Conservation (phyloP, 2,888 invertebrate genomes). For the Heliconius erato region DNA sequence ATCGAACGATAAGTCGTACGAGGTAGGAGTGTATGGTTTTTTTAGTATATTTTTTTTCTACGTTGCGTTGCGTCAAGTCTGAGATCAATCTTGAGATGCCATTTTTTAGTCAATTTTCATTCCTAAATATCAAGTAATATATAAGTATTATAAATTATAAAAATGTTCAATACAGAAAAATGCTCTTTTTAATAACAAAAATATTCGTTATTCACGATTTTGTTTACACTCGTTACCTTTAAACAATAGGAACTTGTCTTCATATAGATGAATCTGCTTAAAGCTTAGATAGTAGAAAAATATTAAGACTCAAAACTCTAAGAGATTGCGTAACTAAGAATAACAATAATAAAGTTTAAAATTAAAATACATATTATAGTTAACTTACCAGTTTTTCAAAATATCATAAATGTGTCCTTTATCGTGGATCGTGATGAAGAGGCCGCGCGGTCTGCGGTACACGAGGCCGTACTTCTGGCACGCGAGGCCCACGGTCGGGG, state of each 20-base stretch:
- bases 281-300: too few relatives aligned
- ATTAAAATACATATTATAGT: too few relatives aligned
- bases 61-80: background rate
- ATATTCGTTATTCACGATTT: too few relatives aligned
- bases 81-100: background rate
- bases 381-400: slow-evolving; percentile 94
- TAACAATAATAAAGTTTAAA: background rate
- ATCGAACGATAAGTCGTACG: background rate
- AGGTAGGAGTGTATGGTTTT: background rate
- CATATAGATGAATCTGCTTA: too few relatives aligned
- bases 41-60: background rate
- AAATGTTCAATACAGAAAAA: background rate
- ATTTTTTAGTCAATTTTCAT: background rate
- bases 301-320: too few relatives aligned
- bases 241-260: too few relatives aligned
- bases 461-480: slow-evolving; percentile 98
- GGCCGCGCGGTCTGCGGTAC: slow-evolving; percentile 95
- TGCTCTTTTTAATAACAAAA: too few relatives aligned
- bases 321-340: background rate
- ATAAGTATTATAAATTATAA: background rate
- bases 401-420: slow-evolving; percentile 97
- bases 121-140: background rate
- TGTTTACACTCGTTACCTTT: too few relatives aligned
- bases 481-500: slow-evolving; percentile 98
- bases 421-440: slow-evolving; percentile 98